Percentiles rank a stretch among this genome's conserved stretches.
phyloP scores from a whole-genome alignment of 1,140 invertebrate genomes.

The Ips typographus region DNA sequence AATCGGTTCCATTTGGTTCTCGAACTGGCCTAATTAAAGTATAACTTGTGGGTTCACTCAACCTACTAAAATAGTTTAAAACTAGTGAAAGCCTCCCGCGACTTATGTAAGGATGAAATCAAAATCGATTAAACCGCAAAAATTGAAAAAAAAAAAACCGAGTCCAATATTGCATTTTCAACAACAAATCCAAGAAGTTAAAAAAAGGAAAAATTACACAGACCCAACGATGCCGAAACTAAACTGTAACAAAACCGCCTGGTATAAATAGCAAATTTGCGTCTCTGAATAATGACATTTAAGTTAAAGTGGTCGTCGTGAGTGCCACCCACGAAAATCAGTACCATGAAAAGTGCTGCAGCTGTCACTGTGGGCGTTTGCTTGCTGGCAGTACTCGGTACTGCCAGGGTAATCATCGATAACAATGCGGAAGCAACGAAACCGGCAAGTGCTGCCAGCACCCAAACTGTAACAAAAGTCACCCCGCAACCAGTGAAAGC shows the following conservation, averaged over 20 bases:
- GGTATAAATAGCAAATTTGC: slow-evolving; percentile 34
- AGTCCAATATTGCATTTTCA: slow-evolving; percentile 9
- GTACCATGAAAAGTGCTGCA: slow-evolving; percentile 23
- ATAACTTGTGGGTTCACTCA: slow-evolving; percentile 23
- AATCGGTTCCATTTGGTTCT: neutral
- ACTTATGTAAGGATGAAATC: slow-evolving; percentile 32
- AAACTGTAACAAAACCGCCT: slow-evolving; percentile 20
- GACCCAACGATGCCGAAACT: slow-evolving; percentile 25
- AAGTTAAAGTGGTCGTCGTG: slow-evolving; percentile 16
- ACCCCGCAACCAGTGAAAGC: neutral
- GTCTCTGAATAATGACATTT: slow-evolving; percentile 14
- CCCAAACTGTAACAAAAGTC: neutral
- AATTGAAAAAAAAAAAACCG: slow-evolving; percentile 27
- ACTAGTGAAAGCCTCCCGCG: slow-evolving; percentile 23
- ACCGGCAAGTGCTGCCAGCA: neutral
- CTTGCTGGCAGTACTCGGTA: slow-evolving; percentile 8
- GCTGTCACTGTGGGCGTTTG: slow-evolving; percentile 16
- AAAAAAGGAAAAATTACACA: slow-evolving; percentile 10
- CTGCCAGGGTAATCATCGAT: slow-evolving; percentile 22
- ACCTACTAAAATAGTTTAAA: slow-evolving; percentile 13
- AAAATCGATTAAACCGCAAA: slow-evolving; percentile 14
- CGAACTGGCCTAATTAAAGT: slow-evolving; percentile 18
- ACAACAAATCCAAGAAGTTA: slow-evolving; percentile 18
- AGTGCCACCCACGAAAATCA: too few relatives aligned
- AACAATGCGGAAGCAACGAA: slow-evolving; percentile 12